These are phyloP conservation scores for Heteropelma amictum DNA, from an alignment of 2,888 invertebrate genomes.

Conservation along the genomic window DNA sequence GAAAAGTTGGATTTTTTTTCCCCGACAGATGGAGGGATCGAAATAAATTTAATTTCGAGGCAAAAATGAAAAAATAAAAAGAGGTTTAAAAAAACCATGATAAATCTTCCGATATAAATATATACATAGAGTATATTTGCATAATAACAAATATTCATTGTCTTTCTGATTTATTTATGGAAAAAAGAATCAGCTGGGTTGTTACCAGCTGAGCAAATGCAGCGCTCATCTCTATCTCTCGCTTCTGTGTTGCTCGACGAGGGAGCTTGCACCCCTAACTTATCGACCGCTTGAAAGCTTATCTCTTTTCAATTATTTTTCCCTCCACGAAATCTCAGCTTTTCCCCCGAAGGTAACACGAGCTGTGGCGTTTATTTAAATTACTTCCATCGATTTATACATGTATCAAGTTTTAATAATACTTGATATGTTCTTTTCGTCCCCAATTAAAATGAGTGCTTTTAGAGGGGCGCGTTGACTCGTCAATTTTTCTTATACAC, in stretches of 20 bases:
- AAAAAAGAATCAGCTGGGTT: conserved; percentile 36
- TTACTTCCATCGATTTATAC: conserved; percentile 21
- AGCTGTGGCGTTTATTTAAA: background rate
- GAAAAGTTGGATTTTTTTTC: no score
- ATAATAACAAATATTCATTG: background rate
- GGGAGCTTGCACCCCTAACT: conserved; percentile 72
- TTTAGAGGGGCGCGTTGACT: conserved; percentile 38
- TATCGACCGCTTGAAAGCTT: conserved; percentile 72
- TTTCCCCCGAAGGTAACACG: conserved; percentile 13
- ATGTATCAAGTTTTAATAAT: conserved; percentile 19
- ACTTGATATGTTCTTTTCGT: background rate
- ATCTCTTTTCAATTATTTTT: background rate
- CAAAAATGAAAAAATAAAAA: no score
- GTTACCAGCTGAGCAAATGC: conserved; percentile 41
- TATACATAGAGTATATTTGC: background rate
- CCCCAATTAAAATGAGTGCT: conserved; percentile 35
- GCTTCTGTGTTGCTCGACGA: conserved; percentile 22
- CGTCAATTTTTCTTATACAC: background rate
- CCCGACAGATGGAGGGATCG: no score
- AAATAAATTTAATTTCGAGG: no score
- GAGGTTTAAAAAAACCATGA: no score
- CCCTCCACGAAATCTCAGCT: background rate
- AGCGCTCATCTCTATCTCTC: conserved; percentile 8
- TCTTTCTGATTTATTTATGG: background rate
- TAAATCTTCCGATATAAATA: conserved; percentile 1